These are phyloP conservation scores for Anguilla marmorata DNA, from an alignment of 2,797 vertebrate genomes.

Conservation along the genomic window DNA sequence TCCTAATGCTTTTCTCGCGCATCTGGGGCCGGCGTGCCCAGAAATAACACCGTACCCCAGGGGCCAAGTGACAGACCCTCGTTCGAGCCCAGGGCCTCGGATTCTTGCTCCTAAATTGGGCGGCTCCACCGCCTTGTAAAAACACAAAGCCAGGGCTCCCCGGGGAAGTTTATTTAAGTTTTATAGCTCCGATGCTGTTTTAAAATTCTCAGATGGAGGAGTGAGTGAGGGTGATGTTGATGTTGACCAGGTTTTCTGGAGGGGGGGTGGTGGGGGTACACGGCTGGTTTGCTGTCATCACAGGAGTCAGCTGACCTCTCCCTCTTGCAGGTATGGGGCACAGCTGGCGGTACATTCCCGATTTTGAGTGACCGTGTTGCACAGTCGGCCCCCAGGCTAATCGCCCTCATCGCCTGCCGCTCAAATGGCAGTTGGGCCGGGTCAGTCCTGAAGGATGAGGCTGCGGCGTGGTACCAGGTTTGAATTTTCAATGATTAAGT, in stretches of 20 bases:
- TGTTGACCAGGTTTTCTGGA: neutral
- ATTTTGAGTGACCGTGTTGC: neutral
- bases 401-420: neutral
- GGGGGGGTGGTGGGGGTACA: neutral
- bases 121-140: neutral
- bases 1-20: neutral
- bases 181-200: neutral
- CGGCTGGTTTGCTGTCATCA: neutral
- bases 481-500: neutral
- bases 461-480: neutral
- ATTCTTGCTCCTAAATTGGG: neutral
- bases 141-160: neutral
- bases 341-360: neutral
- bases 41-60: neutral
- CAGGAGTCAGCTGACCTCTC: neutral
- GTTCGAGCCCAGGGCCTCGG: neutral
- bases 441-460: neutral
- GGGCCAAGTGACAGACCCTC: conserved; percentile 18
- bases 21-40: neutral
- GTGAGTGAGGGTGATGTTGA: neutral
- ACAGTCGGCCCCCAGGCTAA: neutral
- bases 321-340: neutral
- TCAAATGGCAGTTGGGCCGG: neutral
- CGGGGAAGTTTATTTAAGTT: neutral
- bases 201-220: neutral